Conservation (phyloP, 1,140 invertebrate species). For the Bradynema listronoti region DNA sequence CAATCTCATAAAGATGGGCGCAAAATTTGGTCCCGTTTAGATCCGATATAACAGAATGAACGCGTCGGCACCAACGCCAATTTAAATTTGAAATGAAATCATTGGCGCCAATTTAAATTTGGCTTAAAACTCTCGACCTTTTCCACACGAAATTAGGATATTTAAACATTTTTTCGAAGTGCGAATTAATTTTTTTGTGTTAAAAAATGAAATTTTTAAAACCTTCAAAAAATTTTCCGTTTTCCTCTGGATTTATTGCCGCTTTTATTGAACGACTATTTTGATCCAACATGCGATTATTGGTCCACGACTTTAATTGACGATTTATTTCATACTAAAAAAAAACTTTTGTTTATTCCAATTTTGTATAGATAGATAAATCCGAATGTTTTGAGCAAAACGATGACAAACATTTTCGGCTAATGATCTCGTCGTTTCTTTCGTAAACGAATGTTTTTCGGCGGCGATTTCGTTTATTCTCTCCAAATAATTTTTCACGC, state of each 20-base stretch:
- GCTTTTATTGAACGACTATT: too few species aligned
- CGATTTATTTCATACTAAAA: neutral
- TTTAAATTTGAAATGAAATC: too few species aligned
- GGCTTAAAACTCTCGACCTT: too few species aligned
- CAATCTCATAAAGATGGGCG: too few species aligned
- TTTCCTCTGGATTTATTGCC: slow-evolving; percentile 41
- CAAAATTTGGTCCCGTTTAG: too few species aligned
- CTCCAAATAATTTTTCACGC: neutral
- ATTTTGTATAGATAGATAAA: neutral
- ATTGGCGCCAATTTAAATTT: too few species aligned
- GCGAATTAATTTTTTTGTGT: slow-evolving; percentile 2
- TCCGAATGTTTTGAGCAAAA: neutral
- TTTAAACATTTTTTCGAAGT: too few species aligned
- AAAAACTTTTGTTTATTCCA: neutral
- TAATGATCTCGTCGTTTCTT: neutral
- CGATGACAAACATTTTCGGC: neutral
- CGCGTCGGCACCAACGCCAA: too few species aligned
- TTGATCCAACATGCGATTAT: slow-evolving; percentile 7
- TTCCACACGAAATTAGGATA: too few species aligned
- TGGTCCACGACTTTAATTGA: slow-evolving; percentile 7
- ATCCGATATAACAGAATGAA: too few species aligned
- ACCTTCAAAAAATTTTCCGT: slow-evolving; percentile 52
- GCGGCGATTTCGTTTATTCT: slow-evolving; percentile 3
- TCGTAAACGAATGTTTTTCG: neutral
- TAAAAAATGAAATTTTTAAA: slow-evolving; percentile 10